Evolutionary conservation across 2,113 vertebrate species (phyloP).

Genomic region (Poeciliopsis retropinna): DNA sequence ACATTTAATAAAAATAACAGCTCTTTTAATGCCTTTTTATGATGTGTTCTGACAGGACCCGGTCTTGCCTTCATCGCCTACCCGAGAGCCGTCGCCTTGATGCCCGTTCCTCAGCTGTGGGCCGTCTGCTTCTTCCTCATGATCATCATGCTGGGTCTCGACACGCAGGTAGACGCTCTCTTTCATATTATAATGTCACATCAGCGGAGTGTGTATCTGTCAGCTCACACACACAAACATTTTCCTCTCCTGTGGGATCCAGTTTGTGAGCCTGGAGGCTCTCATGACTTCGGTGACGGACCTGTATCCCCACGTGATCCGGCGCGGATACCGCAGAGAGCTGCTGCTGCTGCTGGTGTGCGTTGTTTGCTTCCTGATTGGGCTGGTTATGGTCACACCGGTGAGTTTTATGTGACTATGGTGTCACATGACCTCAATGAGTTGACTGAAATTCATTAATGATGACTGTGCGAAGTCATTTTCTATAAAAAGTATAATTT

Average conservation of each 20-base stretch:
- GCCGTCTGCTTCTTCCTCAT: slow-evolving; percentile 94
- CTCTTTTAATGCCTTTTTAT: too few relatives aligned
- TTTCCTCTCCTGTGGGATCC: neutral
- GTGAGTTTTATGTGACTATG: slow-evolving; percentile 19
- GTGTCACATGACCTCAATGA: neutral
- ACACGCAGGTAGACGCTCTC: slow-evolving; percentile 71
- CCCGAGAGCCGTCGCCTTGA: slow-evolving; percentile 90
- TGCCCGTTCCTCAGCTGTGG: slow-evolving; percentile 92
- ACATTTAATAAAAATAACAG: too few relatives aligned
- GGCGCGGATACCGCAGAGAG: slow-evolving; percentile 83
- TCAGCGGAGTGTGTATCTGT: neutral
- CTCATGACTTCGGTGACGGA: slow-evolving; percentile 89
- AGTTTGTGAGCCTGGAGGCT: slow-evolving; percentile 94
- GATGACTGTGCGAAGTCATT: neutral
- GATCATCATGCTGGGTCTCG: slow-evolving; percentile 93
- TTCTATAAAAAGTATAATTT: too few relatives aligned
- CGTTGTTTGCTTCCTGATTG: slow-evolving; percentile 83
- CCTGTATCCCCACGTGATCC: slow-evolving; percentile 85
- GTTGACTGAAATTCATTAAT: neutral
- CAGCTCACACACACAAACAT: neutral
- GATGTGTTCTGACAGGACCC: slow-evolving; percentile 79
- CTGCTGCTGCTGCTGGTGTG: slow-evolving; percentile 86
- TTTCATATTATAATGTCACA: neutral
- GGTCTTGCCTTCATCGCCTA: slow-evolving; percentile 93
- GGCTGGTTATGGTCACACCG: slow-evolving; percentile 83